Percentiles rank a stretch among this genome's conserved stretches.
Conservation (phyloP, 1,140 invertebrate species). For the Coptotermes formosanus region DNA sequence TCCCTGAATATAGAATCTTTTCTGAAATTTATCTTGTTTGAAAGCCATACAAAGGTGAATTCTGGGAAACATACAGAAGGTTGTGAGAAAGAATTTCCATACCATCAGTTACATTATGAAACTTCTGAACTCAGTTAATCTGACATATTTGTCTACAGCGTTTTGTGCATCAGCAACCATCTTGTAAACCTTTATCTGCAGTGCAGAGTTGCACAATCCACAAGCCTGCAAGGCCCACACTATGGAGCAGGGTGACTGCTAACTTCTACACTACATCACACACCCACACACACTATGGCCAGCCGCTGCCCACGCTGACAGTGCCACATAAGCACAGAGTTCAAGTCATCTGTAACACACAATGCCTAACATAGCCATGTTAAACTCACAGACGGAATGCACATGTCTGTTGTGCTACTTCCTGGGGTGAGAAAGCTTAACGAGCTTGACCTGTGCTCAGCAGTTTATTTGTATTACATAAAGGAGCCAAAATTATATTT, state of each 20-base stretch:
- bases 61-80: too few relatives aligned
- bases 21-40: too few relatives aligned
- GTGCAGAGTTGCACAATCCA: not conserved
- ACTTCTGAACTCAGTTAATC: too few relatives aligned
- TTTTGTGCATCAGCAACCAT: not conserved
- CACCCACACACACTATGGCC: slow-evolving; percentile 12
- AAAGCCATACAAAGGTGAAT: too few relatives aligned
- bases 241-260: slow-evolving; percentile 3
- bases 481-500: not conserved
- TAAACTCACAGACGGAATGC: slow-evolving; percentile 1
- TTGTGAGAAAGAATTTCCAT: too few relatives aligned
- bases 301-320: slow-evolving; percentile 11
- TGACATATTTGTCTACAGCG: not conserved
- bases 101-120: too few relatives aligned
- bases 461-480: too few relatives aligned
- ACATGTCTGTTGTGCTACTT: not conserved
- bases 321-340: slow-evolving; percentile 8
- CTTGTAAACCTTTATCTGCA: not conserved
- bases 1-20: too few relatives aligned
- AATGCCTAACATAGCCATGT: not conserved
- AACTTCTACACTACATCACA: slow-evolving; percentile 10
- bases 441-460: not conserved
- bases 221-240: not conserved
- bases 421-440: too few relatives aligned
- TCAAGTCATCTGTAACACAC: slow-evolving; percentile 5